These are phyloP conservation scores for Microplitis deprimator DNA, from an alignment of 2,888 invertebrate species.

Conservation along the genomic window DNA sequence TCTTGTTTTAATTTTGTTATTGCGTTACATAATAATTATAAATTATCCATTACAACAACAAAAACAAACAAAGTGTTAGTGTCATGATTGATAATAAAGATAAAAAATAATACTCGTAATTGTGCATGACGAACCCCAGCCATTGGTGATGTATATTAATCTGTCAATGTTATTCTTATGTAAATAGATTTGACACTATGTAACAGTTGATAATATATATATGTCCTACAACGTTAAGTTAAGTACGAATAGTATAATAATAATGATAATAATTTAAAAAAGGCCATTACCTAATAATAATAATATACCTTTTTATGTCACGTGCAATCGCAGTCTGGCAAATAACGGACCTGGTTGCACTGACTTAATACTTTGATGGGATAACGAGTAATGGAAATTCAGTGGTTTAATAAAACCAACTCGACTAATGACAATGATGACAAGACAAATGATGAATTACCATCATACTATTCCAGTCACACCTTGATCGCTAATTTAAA, in stretches of 20 bases:
- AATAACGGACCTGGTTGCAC: conserved; percentile 41
- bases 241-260: conserved; percentile 31
- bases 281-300: conserved; percentile 46
- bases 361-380: conserved; percentile 51
- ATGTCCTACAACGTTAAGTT: conserved; percentile 48
- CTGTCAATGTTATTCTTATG: conserved; percentile 41
- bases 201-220: conserved; percentile 43
- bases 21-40: background rate
- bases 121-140: conserved; percentile 13
- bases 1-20: background rate
- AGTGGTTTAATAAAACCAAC: background rate
- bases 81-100: background rate
- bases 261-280: conserved; percentile 35
- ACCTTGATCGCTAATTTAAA: background rate
- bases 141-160: conserved; percentile 14
- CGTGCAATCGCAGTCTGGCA: conserved; percentile 34
- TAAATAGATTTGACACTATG: conserved; percentile 58
- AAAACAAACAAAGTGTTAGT: conserved; percentile 3
- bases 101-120: background rate
- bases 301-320: conserved; percentile 46
- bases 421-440: no score
- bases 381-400: conserved; percentile 28
- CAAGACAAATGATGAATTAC: background rate
- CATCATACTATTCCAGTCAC: conserved; percentile 6
- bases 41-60: background rate